Base-by-base conservation (phyloP, 1,140 invertebrate genomes). In the Listronotus oregonensis region DNA sequence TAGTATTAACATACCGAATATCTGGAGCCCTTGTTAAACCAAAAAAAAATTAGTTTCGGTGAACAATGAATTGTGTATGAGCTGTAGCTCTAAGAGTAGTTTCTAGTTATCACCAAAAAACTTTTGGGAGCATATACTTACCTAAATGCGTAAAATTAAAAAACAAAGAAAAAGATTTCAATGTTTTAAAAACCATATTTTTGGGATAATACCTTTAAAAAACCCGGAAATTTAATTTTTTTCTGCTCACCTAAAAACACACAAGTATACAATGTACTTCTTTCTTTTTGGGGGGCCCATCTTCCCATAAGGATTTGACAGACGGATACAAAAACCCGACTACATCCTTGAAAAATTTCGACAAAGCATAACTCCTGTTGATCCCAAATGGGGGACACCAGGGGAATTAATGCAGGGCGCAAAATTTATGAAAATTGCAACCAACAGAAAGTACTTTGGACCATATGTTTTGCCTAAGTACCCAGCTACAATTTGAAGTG, bases 261-360 rank as follows among this genome's bases (percentile, higher is more conserved):
- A 46, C 85, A 77, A 3, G 85, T 84, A n/a, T 81, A 81, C 43
- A 85, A 74, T 0, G 83, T 77, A 11, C 86, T 85, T 31, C 85
- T 77, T 75, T 89, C 87, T 8, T 80, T 72, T 0, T 77, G 73
- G 0, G 87, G 87, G 27, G 66, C 84, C 94, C 94, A 96, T 72
- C 89, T 89, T 0, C 91, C 87, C 65, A 95, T 78, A 3, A 95
- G 79, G 0, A 88, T 87, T 69, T 95, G 92, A 6, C 91, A 82
- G 86, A 85, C 0, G 94, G 93, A 71, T 91, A 90, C 6, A 91
- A 82, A 0, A 91, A 85, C 9, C 93, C 95, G 87, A 18, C 82
- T 83, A 0, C 95, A 74, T 0, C 94, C 94, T 78, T 91, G 87
- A 0, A 90, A 65, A 0, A 93, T n/a, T 84, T 31, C 94, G 82